Evolutionary conservation across 2,797 vertebrate genomes (phyloP).

Genomic region (Amphiprion clarkii): DNA sequence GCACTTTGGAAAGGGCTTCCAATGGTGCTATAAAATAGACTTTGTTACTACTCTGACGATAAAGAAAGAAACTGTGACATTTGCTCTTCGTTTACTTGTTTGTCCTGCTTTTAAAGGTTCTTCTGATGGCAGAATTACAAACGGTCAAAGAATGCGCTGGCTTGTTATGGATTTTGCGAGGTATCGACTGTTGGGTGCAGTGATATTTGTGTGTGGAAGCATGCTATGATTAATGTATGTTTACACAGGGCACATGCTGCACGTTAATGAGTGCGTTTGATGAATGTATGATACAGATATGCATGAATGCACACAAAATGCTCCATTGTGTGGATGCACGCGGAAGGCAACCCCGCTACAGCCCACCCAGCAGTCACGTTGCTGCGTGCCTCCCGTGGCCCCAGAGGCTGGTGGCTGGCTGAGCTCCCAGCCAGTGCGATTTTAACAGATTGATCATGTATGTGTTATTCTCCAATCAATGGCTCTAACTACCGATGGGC

Average conservation of each 20-base stretch:
- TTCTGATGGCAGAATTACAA: conserved; percentile 36
- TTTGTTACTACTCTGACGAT: neutral
- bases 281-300: conserved; percentile 42
- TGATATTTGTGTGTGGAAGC: conserved; percentile 48
- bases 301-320: conserved; percentile 40
- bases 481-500: conserved; percentile 67
- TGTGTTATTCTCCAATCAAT: conserved; percentile 76
- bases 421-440: conserved; percentile 52
- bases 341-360: neutral
- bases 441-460: conserved; percentile 76
- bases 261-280: conserved; percentile 34
- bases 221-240: conserved; percentile 56
- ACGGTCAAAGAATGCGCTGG: conserved; percentile 59
- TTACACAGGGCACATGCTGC: conserved; percentile 30
- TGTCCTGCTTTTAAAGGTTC: conserved; percentile 42
- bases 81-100: neutral
- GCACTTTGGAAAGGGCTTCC: neutral
- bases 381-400: conserved; percentile 42
- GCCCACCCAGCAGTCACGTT: conserved; percentile 41
- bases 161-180: conserved; percentile 59
- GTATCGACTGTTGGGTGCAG: conserved; percentile 56
- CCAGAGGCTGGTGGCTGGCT: conserved; percentile 44
- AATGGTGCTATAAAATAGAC: neutral
- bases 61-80: conserved; percentile 14
- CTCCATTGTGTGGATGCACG: conserved; percentile 44